Conservation (phyloP, 2,113 vertebrate genomes). For the pig (Sus scrofa) region DNA sequence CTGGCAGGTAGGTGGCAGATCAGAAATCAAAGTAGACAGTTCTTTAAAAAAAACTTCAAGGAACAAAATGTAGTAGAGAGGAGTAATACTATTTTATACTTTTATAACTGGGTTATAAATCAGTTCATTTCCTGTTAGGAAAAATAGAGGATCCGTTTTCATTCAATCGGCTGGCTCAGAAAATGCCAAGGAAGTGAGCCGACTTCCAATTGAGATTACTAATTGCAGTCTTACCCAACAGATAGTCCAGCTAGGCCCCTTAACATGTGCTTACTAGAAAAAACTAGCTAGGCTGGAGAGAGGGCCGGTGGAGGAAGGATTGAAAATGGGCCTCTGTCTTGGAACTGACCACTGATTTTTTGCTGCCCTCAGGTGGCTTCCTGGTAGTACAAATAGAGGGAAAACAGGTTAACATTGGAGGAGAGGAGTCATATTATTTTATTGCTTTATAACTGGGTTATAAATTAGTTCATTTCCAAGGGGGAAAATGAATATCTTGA, state of each 20-base stretch:
- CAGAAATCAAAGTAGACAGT: not conserved
- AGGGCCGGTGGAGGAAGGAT: not conserved
- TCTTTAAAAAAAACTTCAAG: not conserved
- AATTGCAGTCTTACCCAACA: not conserved
- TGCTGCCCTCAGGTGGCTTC: conserved; percentile 40
- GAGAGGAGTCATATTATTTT: conserved; percentile 46
- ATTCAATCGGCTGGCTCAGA: conserved; percentile 9
- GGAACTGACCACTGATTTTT: conserved; percentile 32
- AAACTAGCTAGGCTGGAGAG: not conserved
- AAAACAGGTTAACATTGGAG: not conserved
- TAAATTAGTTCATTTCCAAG: conserved; percentile 58
- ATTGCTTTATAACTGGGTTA: conserved; percentile 64
- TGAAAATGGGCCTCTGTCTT: conserved; percentile 33
- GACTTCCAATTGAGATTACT: conserved; percentile 1
- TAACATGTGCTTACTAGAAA: not conserved
- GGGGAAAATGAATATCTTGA: not conserved
- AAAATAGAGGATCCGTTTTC: not conserved
- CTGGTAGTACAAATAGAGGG: conserved; percentile 26
- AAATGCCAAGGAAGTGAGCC: not conserved
- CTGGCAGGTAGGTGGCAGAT: not conserved
- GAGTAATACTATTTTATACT: no score
- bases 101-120: not conserved
- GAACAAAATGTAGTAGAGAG: conserved; percentile 1
- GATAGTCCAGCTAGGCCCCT: not conserved
- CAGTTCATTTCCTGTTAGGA: not conserved